Base-by-base conservation (phyloP, 2,113 vertebrate genomes). In the Malurus melanocephalus region DNA sequence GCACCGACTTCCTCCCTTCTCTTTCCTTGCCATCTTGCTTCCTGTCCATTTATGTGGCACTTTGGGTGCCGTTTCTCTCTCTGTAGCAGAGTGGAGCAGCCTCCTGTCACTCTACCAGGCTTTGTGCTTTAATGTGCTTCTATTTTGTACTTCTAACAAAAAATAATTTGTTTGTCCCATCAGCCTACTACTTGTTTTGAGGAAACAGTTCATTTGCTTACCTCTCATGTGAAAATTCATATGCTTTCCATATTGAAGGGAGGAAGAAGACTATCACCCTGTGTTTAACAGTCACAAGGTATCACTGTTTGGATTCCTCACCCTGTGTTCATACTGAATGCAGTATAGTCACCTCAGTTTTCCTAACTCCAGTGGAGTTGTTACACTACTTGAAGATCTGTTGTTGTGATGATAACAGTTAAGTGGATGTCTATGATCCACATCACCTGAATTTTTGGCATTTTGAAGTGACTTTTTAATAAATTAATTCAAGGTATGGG, bases 321-420 rank as follows among this genome's bases (percentile, higher is more conserved):
- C 52, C 66, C 62, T 57, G 18, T 87, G 59, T 87, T 94, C 76
- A 90, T 87, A 74, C 52, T 84, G 80, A 89, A 92, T 90, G 61
- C 69, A 73, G 52, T 84, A 77, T 61, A 66, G 74, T 81, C 85
- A 57, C 76, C 80, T 87, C 21, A 30, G 55, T 74, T 94, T 93
- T 81, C 64, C 10, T 94, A 92, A 95, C 93, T 93, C 88, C 90
- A 94, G 81, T 93, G 83, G 93, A 93, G 85, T 94, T 95, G 82
- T 76, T 89, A 76, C 45, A 28, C 82, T 93, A 81, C 55, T 76
- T 92, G 79, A 93, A 87, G 59, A 90, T 88, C 72, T 92, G 32
- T 80, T 83, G 76, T 79, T 56, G 19, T 24, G 40, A 40, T 85
- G 66, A 49, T 76, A 88, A 84, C 5, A 4, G 20, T 78, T 42